phyloP scores from a whole-genome alignment of 2,888 invertebrate species.

The Athalia rosae region DNA sequence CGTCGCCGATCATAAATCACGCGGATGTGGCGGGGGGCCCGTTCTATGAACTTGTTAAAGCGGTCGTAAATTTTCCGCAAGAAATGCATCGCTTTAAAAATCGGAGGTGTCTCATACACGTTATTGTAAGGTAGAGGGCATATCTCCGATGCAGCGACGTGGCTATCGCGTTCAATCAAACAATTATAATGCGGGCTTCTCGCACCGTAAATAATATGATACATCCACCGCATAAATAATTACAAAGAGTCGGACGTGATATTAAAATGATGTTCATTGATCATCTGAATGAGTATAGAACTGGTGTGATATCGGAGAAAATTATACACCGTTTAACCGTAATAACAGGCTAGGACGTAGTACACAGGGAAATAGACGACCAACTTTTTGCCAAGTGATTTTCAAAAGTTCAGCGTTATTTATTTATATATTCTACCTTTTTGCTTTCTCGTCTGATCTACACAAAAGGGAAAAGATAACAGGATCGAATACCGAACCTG shows the following conservation, averaged over 20 bases:
- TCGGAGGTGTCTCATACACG: constrained; percentile 10
- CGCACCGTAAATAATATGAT: neutral
- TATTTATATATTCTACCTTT: neutral
- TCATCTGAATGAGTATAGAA: neutral
- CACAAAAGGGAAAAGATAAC: neutral
- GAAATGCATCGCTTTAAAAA: constrained; percentile 27
- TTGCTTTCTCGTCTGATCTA: neutral
- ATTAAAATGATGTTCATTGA: neutral
- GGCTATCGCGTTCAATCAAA: no score
- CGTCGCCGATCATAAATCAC: constrained; percentile 36
- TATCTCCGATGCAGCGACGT: no score
- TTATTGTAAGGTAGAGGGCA: no score
- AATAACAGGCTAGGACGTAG: neutral
- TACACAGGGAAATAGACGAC: neutral
- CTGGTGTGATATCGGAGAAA: neutral
- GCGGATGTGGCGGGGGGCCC: neutral
- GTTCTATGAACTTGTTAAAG: constrained; percentile 30
- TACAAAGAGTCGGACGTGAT: no score
- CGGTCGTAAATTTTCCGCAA: constrained; percentile 25
- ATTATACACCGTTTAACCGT: constrained; percentile 5
- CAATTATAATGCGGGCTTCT: neutral
- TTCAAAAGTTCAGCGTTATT: neutral
- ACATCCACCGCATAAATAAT: neutral
- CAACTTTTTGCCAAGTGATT: neutral
- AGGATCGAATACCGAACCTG: neutral